Conservation (phyloP, 2,888 invertebrate species). For the Acleris emargana region DNA sequence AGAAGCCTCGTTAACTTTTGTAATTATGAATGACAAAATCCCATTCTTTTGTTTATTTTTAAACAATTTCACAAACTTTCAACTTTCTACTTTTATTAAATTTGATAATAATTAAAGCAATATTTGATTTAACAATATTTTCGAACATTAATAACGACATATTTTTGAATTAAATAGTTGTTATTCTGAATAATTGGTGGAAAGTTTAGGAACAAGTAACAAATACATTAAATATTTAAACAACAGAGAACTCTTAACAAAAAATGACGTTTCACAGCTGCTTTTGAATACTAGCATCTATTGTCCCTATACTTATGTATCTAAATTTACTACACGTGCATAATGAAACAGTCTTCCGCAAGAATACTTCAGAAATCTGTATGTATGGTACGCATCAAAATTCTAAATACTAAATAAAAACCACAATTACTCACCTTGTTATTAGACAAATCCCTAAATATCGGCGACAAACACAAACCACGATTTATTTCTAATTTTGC, state of each 20-base stretch:
- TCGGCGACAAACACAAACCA: constrained; percentile 80
- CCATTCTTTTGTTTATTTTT: constrained; percentile 14
- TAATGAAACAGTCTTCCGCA: constrained; percentile 52
- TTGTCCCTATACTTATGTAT: constrained; percentile 50
- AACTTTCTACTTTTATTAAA: no score
- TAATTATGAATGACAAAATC: not conserved
- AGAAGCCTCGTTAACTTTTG: constrained; percentile 13
- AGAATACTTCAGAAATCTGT: constrained; percentile 44
- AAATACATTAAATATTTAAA: constrained; percentile 21
- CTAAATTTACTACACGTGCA: constrained; percentile 64
- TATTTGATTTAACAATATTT: no score
- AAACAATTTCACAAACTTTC: not conserved
- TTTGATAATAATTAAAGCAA: no score
- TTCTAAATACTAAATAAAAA: constrained; percentile 44
- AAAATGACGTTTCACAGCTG: constrained; percentile 73
- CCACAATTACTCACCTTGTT: constrained; percentile 70
- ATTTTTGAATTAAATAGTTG: no score
- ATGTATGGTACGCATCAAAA: constrained; percentile 58
- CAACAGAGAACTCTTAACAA: constrained; percentile 50
- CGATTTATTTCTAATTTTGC: constrained; percentile 85
- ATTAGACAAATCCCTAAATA: constrained; percentile 79
- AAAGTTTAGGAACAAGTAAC: not conserved
- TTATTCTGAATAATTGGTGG: no score
- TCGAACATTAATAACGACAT: no score
- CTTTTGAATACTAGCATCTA: constrained; percentile 41